Conservation (phyloP, 2,797 vertebrate genomes). For the Cyclura pinguis region DNA sequence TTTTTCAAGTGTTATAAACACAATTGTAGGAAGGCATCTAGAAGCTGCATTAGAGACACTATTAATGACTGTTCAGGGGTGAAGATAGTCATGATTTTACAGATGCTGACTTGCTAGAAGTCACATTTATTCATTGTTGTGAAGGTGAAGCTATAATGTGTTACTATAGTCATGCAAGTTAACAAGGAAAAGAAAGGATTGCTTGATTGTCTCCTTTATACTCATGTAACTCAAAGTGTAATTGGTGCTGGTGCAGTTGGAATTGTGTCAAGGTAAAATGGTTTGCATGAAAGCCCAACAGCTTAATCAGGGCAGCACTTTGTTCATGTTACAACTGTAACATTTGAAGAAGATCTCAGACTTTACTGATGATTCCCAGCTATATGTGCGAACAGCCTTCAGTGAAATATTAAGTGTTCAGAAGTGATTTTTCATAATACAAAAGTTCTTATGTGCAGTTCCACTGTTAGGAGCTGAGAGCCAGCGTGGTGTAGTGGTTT, state of each 20-base stretch:
- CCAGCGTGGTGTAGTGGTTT: too few species aligned
- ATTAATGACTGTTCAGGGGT: slow-evolving; percentile 41
- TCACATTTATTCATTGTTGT: slow-evolving; percentile 33
- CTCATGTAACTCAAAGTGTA: background rate
- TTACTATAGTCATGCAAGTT: slow-evolving; percentile 6
- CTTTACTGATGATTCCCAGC: background rate
- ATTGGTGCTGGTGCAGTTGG: background rate
- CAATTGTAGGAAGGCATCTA: slow-evolving; percentile 33
- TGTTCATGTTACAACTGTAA: background rate
- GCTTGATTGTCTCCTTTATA: background rate
- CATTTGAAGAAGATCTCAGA: background rate
- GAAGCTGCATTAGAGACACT: slow-evolving; percentile 16
- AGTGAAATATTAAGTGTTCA: background rate
- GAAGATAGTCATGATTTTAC: slow-evolving; percentile 36
- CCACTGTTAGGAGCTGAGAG: background rate
- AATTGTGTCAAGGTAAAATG: slow-evolving; percentile 2
- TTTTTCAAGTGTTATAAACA: slow-evolving; percentile 11
- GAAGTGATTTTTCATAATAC: background rate
- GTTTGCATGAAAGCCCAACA: background rate
- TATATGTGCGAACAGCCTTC: background rate
- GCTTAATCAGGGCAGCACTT: background rate
- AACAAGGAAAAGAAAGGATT: slow-evolving; percentile 11
- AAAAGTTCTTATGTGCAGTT: background rate
- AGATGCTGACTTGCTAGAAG: slow-evolving; percentile 53
- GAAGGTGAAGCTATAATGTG: slow-evolving; percentile 40